A percentile compares a stretch with the other conserved stretches of the same genome.
Conservation (phyloP, 2,797 vertebrate species). For the Bradypodion pumilum region DNA sequence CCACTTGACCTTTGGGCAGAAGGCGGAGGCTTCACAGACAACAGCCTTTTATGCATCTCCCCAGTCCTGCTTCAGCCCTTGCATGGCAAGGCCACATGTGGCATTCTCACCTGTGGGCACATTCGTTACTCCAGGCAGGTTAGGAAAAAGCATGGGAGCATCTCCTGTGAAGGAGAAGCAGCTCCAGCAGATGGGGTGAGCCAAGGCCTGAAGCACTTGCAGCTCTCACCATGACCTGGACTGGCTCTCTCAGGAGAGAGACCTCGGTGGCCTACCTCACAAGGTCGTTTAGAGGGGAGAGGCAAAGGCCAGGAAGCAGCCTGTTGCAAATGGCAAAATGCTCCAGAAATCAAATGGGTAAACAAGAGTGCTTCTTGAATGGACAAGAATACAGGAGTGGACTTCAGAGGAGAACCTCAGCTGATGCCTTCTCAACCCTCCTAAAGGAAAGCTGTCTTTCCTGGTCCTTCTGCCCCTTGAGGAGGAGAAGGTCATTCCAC, state of each 20-base stretch:
- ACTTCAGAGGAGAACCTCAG: not conserved
- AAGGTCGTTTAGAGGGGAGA: not conserved
- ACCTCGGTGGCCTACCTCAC: not conserved
- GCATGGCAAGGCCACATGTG: fast-evolving
- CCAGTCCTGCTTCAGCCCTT: not conserved
- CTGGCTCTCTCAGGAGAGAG: too few species aligned
- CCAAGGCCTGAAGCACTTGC: not conserved
- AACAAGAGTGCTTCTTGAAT: too few species aligned
- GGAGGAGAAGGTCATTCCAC: not conserved
- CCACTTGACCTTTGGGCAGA: constrained; percentile 71
- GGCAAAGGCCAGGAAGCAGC: too few species aligned
- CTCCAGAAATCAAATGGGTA: not conserved
- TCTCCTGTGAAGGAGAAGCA: not conserved
- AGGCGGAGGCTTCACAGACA: constrained; percentile 57
- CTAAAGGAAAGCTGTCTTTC: too few species aligned
- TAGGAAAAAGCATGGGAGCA: not conserved
- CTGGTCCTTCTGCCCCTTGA: not conserved
- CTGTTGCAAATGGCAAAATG: not conserved
- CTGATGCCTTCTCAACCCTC: not conserved
- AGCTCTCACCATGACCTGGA: not conserved
- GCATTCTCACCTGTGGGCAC: not conserved
- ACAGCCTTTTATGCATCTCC: constrained; percentile 63
- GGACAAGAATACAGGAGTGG: not conserved
- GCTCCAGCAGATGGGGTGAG: not conserved
- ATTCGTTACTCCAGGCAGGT: not conserved